Evolutionary conservation across 2,113 vertebrate species (phyloP).

Genomic region (Thalassarche chlororhynchos): DNA sequence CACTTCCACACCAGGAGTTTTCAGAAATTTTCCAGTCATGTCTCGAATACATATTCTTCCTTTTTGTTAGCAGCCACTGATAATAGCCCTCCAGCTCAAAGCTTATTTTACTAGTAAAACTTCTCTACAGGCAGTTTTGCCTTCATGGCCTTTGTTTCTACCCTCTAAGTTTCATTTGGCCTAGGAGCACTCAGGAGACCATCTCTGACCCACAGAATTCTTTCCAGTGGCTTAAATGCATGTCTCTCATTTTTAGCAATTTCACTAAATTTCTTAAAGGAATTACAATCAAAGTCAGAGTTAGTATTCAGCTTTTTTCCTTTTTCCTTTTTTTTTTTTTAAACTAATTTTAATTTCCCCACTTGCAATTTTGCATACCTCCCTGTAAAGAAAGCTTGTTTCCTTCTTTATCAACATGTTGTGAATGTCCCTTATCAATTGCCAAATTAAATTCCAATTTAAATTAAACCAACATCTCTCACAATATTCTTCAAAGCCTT

Average conservation of each 20-base stretch:
- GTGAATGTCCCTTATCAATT: not conserved
- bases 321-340: too few relatives aligned
- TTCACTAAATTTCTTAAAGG: not conserved
- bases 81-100: not conserved
- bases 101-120: not conserved
- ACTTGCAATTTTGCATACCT: not conserved
- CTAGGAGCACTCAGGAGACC: not conserved
- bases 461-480: not conserved
- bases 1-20: not conserved
- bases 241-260: not conserved
- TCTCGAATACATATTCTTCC: not conserved
- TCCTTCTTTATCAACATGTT: not conserved
- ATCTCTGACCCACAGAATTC: not conserved
- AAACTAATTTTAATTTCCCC: not conserved
- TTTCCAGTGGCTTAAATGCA: not conserved
- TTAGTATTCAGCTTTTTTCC: not conserved
- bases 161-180: not conserved
- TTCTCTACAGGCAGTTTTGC: rapidly evolving
- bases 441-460: constrained; percentile 24
- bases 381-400: not conserved
- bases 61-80: not conserved
- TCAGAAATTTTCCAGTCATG: not conserved
- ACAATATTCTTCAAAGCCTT: constrained; percentile 9
- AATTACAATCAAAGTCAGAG: not conserved
- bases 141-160: not conserved